Evolutionary conservation across 2,113 vertebrate genomes (phyloP), one percentile per base, ranked within the genome.

Genomic region (Atrichornis clamosus): DNA sequence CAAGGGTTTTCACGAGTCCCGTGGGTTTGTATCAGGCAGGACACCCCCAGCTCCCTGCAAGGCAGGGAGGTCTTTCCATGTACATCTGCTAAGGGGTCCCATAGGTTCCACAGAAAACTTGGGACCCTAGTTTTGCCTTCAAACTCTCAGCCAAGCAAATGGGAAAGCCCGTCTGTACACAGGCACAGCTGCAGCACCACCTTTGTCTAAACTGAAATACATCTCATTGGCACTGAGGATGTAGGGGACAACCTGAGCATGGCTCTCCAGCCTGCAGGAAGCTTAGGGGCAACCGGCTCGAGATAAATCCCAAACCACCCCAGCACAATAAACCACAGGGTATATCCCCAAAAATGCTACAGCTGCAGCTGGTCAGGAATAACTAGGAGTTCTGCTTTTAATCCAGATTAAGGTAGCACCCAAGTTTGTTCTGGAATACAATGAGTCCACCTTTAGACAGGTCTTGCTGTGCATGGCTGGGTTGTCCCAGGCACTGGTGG

Each of bases 121-220:
- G 12, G 44, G 44, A 79, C 12, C 6, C 37, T 1, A 0, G 13
- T 28, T 62, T 86, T 82, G 60, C 37, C 62, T 75, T 76, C 63
- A 21, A 44, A 41, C 5, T 72, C 53, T 46, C 41, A 44, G 41
- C 30, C 41, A 73, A 68, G 28, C 0, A 0, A 87, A 73, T 0
- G 0, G 41, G 37, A 83, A 89, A 72, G 32, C 21, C 39, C 2
- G 0, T 18, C 15, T 85, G 28, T 21, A n/a, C 4, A 37, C 11
- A 44, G 44, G 21, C 49, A 79, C 0, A 0, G 69, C 56, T 55
- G 27, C 37, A 63, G 30, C 47, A 27, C 1, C 1, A 27, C 28
- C 69, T 87, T 59, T 9, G 33, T 26, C 39, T 37, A 13, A 35
- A 11, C 30, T 69, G 50, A 80, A 90, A 73, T 44, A 24, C 1